Evolutionary conservation across 2,888 invertebrate species (phyloP).

Genomic region (Volucella bombylans): DNA sequence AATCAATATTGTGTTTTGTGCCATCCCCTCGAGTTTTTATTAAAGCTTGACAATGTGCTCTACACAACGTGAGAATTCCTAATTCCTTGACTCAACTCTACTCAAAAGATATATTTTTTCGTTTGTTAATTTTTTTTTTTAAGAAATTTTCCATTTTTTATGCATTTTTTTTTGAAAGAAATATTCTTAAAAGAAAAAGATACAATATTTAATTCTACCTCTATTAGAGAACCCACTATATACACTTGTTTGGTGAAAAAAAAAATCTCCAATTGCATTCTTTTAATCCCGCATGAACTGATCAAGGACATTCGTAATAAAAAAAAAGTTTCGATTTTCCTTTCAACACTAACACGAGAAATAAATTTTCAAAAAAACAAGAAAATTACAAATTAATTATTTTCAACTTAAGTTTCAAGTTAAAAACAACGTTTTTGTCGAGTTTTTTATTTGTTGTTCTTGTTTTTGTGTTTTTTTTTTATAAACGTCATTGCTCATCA

Average conservation of each 20-base stretch:
- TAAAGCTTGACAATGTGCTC: slow-evolving; percentile 72
- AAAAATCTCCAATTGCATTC: slow-evolving; percentile 34
- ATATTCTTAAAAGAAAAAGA: slow-evolving; percentile 16
- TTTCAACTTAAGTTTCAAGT: slow-evolving; percentile 38
- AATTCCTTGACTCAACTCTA: slow-evolving; percentile 58
- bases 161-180: slow-evolving; percentile 31
- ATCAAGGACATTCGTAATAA: slow-evolving; percentile 54
- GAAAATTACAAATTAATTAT: slow-evolving; percentile 7
- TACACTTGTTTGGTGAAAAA: slow-evolving; percentile 4
- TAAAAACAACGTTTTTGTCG: not conserved
- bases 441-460: slow-evolving; percentile 1
- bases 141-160: slow-evolving; percentile 34
- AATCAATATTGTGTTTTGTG: slow-evolving; percentile 73
- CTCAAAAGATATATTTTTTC: slow-evolving; percentile 4
- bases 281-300: slow-evolving; percentile 63
- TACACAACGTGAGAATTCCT: slow-evolving; percentile 72
- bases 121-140: slow-evolving; percentile 38
- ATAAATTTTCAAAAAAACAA: slow-evolving; percentile 14
- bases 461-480: slow-evolving; percentile 37
- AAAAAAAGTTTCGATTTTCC: slow-evolving; percentile 17
- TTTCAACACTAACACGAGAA: slow-evolving; percentile 67
- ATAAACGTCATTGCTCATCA: slow-evolving; percentile 66
- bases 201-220: slow-evolving; percentile 7
- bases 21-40: slow-evolving; percentile 63
- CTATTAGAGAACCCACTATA: slow-evolving; percentile 13